Base-by-base conservation (phyloP, 2,113 vertebrate genomes). In the Aplodontia rufa region DNA sequence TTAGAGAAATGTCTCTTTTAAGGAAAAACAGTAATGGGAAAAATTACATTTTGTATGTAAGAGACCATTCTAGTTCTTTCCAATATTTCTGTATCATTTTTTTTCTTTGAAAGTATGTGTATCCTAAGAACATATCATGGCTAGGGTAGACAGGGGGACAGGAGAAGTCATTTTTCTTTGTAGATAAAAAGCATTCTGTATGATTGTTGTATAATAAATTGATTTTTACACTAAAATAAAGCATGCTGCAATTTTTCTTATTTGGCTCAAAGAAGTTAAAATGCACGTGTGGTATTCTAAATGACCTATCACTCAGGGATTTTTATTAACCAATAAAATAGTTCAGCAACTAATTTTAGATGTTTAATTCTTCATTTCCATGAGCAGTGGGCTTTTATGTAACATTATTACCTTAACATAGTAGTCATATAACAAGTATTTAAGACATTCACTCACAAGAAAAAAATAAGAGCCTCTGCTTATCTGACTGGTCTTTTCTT, bases 121-220 rank as follows among this genome's bases (percentile, higher is more conserved):
- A 83, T 92, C 71, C 64, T 86, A 85, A 93, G 91, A 72, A 83
- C 82, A 93, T 66, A 93, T 97, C 97, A 93, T 96, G 95, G 91
- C n/a, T 60, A 72, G 79, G 79, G 71, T 83, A 58, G 90, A 66
- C 68, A 78, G 89, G 79, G 86, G 93, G 80, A 66, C 74, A 95
- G 66, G 47, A 95, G 79, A 94, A 96, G 95, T 95, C 91, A 91
- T 96, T 96, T 97, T 96, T 96, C 89, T 93, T 93, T 96, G 74
- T 91, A 95, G 92, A 96, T 95, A 92, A 94, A 93, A 97, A 96
- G 91, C 90, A 96, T 96, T 97, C 93, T 96, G 86, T 97, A 89
- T 94, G 87, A 95, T 84, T 95, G 90, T 92, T 97, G 69, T 97
- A 96, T 91, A 97, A 97, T 97, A 97, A 97, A 97, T 87, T 91